phyloP scores from a whole-genome alignment of 2,113 vertebrate genomes.

The Phyllostomus hastatus region DNA sequence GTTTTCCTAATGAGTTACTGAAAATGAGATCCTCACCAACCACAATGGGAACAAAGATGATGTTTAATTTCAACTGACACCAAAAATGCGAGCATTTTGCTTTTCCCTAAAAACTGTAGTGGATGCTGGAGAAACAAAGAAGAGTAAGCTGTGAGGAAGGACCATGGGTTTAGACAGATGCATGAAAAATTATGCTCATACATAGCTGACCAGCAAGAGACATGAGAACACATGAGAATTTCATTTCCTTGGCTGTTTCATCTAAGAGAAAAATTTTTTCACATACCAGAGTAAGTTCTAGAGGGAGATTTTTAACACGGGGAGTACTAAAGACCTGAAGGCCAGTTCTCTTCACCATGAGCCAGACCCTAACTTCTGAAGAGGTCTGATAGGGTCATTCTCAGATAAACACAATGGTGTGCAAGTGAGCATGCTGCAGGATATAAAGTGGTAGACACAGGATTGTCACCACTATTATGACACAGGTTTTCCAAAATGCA shows the following conservation, averaged over 20 bases:
- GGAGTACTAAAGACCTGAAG: background rate
- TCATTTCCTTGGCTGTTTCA: background rate
- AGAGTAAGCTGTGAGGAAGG: background rate
- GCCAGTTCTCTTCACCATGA: background rate
- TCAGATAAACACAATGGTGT: background rate
- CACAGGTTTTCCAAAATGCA: background rate
- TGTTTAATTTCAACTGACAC: background rate
- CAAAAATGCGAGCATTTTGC: background rate
- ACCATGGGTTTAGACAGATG: background rate
- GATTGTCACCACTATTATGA: background rate
- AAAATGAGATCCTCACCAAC: background rate
- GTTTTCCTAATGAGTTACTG: background rate
- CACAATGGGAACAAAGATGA: background rate
- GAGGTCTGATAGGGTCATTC: background rate
- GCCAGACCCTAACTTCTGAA: background rate
- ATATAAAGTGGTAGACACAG: background rate
- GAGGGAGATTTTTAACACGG: background rate
- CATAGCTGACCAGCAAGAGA: background rate
- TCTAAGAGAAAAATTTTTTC: background rate
- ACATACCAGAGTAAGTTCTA: background rate
- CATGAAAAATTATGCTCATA: background rate
- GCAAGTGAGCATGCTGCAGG: background rate
- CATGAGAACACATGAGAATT: background rate
- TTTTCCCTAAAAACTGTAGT: background rate
- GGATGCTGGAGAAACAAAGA: conserved; percentile 17